These are phyloP conservation scores for Pyrrhura leucotis DNA, from an alignment of 2,797 vertebrate species.

Conservation along the genomic window DNA sequence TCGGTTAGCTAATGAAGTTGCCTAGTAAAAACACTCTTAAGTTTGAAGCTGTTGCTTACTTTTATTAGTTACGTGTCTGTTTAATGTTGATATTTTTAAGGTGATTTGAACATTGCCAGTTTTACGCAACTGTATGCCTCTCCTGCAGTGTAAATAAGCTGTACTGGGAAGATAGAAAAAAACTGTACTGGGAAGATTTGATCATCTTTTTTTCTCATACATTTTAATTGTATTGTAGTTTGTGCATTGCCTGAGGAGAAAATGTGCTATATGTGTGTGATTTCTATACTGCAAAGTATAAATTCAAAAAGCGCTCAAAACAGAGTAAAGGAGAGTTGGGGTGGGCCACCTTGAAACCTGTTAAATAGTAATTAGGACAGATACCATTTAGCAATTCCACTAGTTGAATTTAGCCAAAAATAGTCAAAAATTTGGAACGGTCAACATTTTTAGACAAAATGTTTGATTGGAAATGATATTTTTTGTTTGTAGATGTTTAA, in stretches of 20 bases:
- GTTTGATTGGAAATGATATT: constrained; percentile 55
- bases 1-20: constrained; percentile 61
- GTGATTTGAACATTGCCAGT: not conserved
- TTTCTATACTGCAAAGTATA: not conserved
- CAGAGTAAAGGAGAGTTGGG: not conserved
- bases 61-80: not conserved
- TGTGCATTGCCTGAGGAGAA: not conserved
- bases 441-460: constrained; percentile 57
- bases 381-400: not conserved
- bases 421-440: constrained; percentile 47
- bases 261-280: not conserved
- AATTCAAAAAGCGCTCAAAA: not conserved
- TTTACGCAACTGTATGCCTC: not conserved
- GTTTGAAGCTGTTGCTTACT: constrained; percentile 28
- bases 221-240: not conserved
- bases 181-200: not conserved
- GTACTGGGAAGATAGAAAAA: not conserved
- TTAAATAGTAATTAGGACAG: not conserved
- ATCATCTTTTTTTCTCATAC: not conserved
- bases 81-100: not conserved
- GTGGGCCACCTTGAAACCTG: not conserved
- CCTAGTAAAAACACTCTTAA: constrained; percentile 52
- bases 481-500: constrained; percentile 63
- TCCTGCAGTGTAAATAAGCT: not conserved
- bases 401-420: constrained; percentile 55